phyloP scores from a whole-genome alignment of 2,113 vertebrate genomes.

The Odontophorus gujanensis region DNA sequence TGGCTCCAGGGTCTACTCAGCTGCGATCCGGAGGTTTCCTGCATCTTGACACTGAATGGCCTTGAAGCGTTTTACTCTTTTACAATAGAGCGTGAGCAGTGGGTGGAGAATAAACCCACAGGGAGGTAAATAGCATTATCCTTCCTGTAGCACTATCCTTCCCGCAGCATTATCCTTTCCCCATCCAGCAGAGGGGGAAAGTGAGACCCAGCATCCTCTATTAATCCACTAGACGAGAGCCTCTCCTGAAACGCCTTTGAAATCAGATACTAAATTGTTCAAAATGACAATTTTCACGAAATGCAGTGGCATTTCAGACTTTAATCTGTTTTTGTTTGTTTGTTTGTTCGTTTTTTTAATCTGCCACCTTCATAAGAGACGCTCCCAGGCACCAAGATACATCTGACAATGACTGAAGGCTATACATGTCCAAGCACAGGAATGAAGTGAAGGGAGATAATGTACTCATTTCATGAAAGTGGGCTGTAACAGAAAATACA shows the following conservation, averaged over 20 bases:
- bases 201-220: not conserved
- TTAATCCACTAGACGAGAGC: not conserved
- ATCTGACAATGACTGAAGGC: not conserved
- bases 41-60: not conserved
- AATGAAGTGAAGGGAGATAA: not conserved
- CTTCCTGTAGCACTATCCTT: not conserved
- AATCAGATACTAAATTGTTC: not conserved
- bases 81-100: not conserved
- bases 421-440: not conserved
- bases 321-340: not conserved
- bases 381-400: not conserved
- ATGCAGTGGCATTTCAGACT: not conserved
- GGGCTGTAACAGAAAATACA: not conserved
- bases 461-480: not conserved
- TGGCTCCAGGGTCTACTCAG: not conserved
- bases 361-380: not conserved
- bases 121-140: not conserved
- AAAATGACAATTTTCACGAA: not conserved
- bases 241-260: not conserved
- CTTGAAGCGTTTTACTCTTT: not conserved
- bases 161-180: too few relatives aligned
- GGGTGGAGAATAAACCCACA: not conserved
- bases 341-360: not conserved
- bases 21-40: not conserved
- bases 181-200: not conserved